Conservation (phyloP, 2,113 vertebrate species). For the Salminus brasiliensis region DNA sequence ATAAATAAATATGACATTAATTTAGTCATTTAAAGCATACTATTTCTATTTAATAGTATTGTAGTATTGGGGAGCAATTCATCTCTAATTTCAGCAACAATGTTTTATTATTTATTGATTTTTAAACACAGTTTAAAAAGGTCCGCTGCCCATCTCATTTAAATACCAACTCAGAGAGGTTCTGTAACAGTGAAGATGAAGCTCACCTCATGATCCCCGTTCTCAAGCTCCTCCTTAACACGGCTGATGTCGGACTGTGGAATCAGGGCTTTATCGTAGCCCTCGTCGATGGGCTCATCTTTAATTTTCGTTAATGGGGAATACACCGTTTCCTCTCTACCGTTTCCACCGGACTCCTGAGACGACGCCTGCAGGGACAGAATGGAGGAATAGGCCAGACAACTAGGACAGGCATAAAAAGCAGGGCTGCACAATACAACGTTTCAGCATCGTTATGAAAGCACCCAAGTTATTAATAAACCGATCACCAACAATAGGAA, state of each 20-base stretch:
- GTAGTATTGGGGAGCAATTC: no score
- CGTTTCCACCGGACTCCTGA: neutral
- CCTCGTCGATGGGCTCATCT: slow-evolving; percentile 97
- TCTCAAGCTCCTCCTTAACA: slow-evolving; percentile 94
- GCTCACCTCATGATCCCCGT: slow-evolving; percentile 82
- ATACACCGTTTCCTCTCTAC: neutral
- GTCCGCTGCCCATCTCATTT: no score
- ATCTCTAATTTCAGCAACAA: no score
- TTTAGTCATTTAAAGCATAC: no score
- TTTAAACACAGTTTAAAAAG: neutral
- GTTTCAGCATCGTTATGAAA: no score
- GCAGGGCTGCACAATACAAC: no score
- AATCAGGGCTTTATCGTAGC: slow-evolving; percentile 88
- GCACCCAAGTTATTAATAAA: no score
- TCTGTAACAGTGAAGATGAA: neutral
- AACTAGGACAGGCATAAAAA: no score
- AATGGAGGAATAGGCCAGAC: neutral
- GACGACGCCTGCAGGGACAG: neutral
- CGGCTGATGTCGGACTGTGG: slow-evolving; percentile 78
- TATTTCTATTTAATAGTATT: no score
- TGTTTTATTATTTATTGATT: no score
- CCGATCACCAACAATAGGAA: no score
- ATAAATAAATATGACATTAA: no score
- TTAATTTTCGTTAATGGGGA: slow-evolving; percentile 88
- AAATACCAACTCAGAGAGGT: neutral